phyloP scores from a whole-genome alignment of 2,797 vertebrate genomes.

The Gambelia wislizenii region DNA sequence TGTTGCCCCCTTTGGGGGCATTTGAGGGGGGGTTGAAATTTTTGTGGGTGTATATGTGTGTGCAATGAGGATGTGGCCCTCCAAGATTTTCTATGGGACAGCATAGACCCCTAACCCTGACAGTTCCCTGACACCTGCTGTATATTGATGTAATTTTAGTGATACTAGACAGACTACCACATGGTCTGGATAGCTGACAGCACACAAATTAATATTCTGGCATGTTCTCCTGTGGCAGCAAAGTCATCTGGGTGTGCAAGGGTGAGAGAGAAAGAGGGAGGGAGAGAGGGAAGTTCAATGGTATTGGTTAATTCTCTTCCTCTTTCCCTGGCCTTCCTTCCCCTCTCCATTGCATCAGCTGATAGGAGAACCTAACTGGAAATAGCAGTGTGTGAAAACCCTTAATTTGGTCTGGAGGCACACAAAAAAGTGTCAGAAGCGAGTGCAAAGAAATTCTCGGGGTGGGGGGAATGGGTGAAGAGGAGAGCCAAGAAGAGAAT shows the following conservation, averaged over 20 bases:
- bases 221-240: background rate
- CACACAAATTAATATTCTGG: background rate
- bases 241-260: background rate
- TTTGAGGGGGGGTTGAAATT: too few species aligned
- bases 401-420: too few species aligned
- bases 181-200: background rate
- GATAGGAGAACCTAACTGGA: background rate
- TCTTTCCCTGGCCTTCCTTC: constrained; percentile 54
- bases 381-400: constrained; percentile 7
- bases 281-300: constrained; percentile 52
- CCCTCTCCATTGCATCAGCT: constrained; percentile 2
- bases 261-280: background rate
- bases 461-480: background rate
- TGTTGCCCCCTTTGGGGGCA: too few species aligned
- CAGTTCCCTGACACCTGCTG: too few species aligned
- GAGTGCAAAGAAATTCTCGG: constrained; percentile 17
- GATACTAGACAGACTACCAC: background rate
- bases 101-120: too few species aligned
- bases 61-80: too few species aligned
- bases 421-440: background rate
- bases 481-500: background rate
- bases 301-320: constrained; percentile 56
- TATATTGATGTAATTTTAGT: background rate
- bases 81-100: too few species aligned
- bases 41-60: too few species aligned